phyloP scores from a whole-genome alignment of 2,797 vertebrate genomes.

The Coluber constrictor region DNA sequence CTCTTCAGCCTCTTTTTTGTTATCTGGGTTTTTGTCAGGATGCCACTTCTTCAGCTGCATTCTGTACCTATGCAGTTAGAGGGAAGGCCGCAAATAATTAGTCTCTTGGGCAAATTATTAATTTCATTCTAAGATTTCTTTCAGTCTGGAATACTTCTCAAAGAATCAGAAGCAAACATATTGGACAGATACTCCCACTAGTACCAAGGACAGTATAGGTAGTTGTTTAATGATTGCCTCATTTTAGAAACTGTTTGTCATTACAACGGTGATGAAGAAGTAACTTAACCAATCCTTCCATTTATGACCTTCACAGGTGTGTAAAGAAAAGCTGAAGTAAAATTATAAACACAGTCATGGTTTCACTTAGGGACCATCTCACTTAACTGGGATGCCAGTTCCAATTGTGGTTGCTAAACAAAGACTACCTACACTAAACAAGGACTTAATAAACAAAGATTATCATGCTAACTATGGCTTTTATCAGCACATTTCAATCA shows the following conservation, averaged over 20 bases:
- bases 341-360: not conserved
- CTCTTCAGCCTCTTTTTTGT: constrained; percentile 81
- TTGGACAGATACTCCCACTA: not conserved
- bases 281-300: not conserved
- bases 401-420: not conserved
- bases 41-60: constrained; percentile 82
- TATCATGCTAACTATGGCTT: not conserved
- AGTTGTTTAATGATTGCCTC: not conserved
- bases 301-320: not conserved
- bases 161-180: not conserved
- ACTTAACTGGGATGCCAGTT: not conserved
- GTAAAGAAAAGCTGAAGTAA: not conserved
- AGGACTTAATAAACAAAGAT: no score
- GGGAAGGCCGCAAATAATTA: not conserved
- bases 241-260: not conserved
- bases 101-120: not conserved
- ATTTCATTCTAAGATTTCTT: not conserved
- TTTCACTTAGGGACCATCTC: not conserved
- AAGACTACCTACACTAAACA: not conserved
- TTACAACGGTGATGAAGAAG: not conserved
- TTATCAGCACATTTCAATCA: not conserved
- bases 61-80: constrained; percentile 70
- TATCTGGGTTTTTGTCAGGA: constrained; percentile 84
- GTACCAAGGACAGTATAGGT: not conserved
- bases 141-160: not conserved